Evolutionary conservation across 2,888 invertebrate species (phyloP).

Genomic region (Julus scanicus): DNA sequence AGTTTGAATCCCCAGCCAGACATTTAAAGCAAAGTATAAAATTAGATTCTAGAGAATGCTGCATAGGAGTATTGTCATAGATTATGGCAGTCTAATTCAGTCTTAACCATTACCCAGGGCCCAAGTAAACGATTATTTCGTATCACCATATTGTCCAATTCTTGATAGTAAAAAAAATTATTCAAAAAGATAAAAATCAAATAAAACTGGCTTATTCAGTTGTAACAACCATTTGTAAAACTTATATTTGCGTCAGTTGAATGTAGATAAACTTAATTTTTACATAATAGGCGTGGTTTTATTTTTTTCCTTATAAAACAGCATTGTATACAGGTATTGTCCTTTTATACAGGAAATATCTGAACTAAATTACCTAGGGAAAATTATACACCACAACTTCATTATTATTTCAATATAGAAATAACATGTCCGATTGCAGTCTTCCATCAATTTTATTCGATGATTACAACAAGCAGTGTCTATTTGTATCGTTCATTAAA

Average conservation of each 20-base stretch:
- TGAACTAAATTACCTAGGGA: too few relatives aligned
- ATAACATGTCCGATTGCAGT: neutral
- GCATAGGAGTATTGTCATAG: neutral
- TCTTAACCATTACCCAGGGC: neutral
- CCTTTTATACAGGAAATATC: too few relatives aligned
- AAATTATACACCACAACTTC: too few relatives aligned
- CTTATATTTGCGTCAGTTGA: neutral
- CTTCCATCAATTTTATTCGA: neutral
- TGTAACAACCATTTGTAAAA: neutral
- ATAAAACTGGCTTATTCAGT: neutral
- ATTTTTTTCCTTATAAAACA: neutral
- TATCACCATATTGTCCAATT: neutral
- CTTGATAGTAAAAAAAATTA: neutral
- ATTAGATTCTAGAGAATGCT: slow-evolving; percentile 30
- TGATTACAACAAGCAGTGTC: neutral
- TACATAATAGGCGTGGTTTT: neutral
- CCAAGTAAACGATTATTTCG: neutral
- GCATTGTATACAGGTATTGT: too few relatives aligned
- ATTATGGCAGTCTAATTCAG: neutral
- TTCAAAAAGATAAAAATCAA: neutral
- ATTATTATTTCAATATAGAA: too few relatives aligned
- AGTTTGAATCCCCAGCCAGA: slow-evolving; percentile 30
- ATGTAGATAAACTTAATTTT: neutral
- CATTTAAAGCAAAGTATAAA: slow-evolving; percentile 17
- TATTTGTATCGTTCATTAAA: neutral